Evolutionary conservation across 2,113 vertebrate species (phyloP).

Genomic region (Tragulus kanchil): DNA sequence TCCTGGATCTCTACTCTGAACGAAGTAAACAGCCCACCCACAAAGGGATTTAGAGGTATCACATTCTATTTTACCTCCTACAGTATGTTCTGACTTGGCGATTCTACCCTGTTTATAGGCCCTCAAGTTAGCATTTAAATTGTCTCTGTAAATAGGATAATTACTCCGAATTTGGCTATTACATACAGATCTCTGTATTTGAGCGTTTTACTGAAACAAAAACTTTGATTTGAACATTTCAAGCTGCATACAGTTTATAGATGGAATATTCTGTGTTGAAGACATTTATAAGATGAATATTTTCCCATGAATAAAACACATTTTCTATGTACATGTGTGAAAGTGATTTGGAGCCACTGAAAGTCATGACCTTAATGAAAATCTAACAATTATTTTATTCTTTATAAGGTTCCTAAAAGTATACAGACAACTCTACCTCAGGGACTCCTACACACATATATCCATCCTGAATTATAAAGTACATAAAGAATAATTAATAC

Average conservation of each 20-base stretch:
- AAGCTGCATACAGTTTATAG: background rate
- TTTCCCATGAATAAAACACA: background rate
- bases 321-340: background rate
- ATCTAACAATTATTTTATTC: slow-evolving; percentile 11
- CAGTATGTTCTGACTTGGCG: slow-evolving; percentile 43
- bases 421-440: background rate
- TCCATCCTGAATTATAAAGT: background rate
- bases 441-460: background rate
- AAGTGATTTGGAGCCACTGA: background rate
- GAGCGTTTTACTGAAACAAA: background rate
- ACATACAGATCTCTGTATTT: background rate
- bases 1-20: slow-evolving; percentile 30
- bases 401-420: background rate
- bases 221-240: background rate
- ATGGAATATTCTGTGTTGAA: background rate
- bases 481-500: background rate
- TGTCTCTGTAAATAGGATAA: slow-evolving; percentile 8
- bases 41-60: slow-evolving; percentile 46
- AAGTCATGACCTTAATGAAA: slow-evolving; percentile 16
- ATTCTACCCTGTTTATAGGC: background rate
- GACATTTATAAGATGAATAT: background rate
- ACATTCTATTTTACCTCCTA: background rate
- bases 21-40: slow-evolving; percentile 63
- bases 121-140: slow-evolving; percentile 49
- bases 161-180: background rate